Evolutionary conservation across 1,140 invertebrate species (phyloP), one percentile per base, ranked within the genome.

Genomic region (Panonychus citri): DNA sequence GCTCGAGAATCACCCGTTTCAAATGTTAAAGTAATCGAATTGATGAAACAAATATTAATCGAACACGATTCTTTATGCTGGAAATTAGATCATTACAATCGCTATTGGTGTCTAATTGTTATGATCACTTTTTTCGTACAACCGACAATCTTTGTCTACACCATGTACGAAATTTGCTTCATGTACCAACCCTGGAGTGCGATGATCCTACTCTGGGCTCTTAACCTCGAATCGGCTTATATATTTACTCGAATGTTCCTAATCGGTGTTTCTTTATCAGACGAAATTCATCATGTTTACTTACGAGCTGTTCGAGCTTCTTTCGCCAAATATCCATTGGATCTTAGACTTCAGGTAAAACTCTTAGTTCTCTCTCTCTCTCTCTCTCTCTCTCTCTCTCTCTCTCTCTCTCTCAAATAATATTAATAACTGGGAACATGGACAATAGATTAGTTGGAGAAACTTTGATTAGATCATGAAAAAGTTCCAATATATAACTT

Each of bases 111-210:
- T 24, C n/a, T n/a, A n/a, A 46, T 48, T 51, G n/a, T 59, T 2
- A 50, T 59, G 53, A 17, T 27, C 0, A 51, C 53, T 7, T 59
- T 57, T 24, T 55, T 56, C 25, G 40, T 55, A n/a, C 26, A 57
- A 25, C 25, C 42, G 1, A 42, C 48, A 15, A 30, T 55, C 12
- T 46, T 55, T 25, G 49, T 43, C 34, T 59, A 57, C 39, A 46
- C 43, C 7, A 37, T 50, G 28, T 59, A 57, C 50, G 54, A 59
- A 24, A 53, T 53, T n/a, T 71, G 63, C 58, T 72, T 72, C 63
- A 62, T 59, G 56, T 43, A 21, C 15, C 42, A 51, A 17, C 30
- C 43, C 10, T 15, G 17, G 19, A 27, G 24, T 39, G 54, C 54
- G 21, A 21, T 39, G n/a, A 50, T 27, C 3, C 43, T 59, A 12